Conservation (phyloP, 2,888 invertebrate species). For the Agrilus biguttatus region DNA sequence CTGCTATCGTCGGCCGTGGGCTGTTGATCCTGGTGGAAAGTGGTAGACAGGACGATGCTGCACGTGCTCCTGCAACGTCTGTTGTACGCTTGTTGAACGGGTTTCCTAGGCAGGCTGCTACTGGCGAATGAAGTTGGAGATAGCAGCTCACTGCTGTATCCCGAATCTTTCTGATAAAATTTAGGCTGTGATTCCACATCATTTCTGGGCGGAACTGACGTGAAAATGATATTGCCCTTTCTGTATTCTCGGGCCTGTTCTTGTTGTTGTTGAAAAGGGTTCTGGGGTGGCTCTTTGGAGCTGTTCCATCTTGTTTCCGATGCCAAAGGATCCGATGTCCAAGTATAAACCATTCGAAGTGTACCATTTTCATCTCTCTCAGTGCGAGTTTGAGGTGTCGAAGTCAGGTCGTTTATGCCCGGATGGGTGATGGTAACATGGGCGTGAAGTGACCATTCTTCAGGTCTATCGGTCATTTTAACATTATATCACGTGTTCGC, state of each 20-base stretch:
- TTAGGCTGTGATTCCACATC: conserved; percentile 1
- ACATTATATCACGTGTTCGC: not conserved
- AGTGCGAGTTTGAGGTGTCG: conserved; percentile 25
- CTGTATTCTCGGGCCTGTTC: conserved; percentile 30
- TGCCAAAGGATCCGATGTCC: conserved; percentile 26
- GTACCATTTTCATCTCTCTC: conserved; percentile 35
- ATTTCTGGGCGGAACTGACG: conserved; percentile 30
- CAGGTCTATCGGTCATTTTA: conserved; percentile 21
- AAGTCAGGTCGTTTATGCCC: conserved; percentile 26
- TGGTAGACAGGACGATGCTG: conserved; percentile 47
- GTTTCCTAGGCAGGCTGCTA: conserved; percentile 20
- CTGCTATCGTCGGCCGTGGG: conserved; percentile 8
- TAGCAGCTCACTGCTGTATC: conserved; percentile 40
- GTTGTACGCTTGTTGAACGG: conserved; percentile 28
- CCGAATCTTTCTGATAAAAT: conserved; percentile 15
- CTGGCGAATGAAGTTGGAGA: conserved; percentile 28
- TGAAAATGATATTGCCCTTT: conserved; percentile 38
- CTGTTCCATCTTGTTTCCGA: not conserved
- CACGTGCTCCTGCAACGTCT: conserved; percentile 51
- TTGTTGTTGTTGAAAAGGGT: conserved; percentile 4
- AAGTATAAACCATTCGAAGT: conserved; percentile 35
- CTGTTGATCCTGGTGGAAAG: conserved; percentile 26
- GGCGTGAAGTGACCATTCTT: conserved; percentile 55
- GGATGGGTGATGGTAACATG: conserved; percentile 48
- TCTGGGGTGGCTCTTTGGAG: conserved; percentile 3